These are phyloP conservation scores for Aurelia aurita DNA, from an alignment of 30 jellyfish, hydroid and myxozoan species.

Conservation along the genomic window DNA sequence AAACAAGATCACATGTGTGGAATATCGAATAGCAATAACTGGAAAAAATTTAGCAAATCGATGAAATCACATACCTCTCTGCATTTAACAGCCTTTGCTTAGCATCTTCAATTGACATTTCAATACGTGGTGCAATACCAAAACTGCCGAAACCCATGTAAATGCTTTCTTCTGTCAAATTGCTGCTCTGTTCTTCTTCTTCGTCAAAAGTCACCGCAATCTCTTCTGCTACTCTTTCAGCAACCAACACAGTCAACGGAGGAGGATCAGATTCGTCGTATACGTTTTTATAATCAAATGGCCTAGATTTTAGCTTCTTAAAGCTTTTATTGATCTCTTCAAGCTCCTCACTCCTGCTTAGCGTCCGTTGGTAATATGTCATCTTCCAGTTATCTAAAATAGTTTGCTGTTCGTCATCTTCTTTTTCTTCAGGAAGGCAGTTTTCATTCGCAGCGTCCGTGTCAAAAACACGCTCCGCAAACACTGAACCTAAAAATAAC, in stretches of 20 bases:
- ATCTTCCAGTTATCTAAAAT: conserved; percentile 80
- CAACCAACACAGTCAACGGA: conserved; percentile 48
- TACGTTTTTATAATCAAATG: conserved; percentile 40
- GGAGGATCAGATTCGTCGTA: conserved; percentile 29
- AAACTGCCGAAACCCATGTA: conserved; percentile 63
- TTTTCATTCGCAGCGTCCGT: background rate
- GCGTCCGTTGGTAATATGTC: conserved; percentile 74
- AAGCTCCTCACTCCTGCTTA: conserved; percentile 67
- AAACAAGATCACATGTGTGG: too few species aligned
- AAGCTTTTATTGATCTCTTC: conserved; percentile 68
- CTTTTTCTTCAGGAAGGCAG: background rate
- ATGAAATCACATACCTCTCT: conserved; percentile 45
- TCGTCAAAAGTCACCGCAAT: conserved; percentile 11
- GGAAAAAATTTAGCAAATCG: too few species aligned
- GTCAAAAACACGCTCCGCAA: background rate
- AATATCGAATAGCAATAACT: too few species aligned
- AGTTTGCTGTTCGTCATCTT: conserved; percentile 22
- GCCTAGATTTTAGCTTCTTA: conserved; percentile 46
- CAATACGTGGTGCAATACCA: conserved; percentile 61
- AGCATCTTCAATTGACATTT: conserved; percentile 29
- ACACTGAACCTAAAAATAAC: background rate
- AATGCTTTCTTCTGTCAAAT: conserved; percentile 46
- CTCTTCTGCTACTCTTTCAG: conserved; percentile 74
- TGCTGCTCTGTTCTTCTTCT: background rate
- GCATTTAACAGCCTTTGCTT: conserved; percentile 57